Evolutionary conservation across 2,888 invertebrate genomes (phyloP), one percentile per base, ranked within the genome.

Genomic region (Epirrhoe tristata): DNA sequence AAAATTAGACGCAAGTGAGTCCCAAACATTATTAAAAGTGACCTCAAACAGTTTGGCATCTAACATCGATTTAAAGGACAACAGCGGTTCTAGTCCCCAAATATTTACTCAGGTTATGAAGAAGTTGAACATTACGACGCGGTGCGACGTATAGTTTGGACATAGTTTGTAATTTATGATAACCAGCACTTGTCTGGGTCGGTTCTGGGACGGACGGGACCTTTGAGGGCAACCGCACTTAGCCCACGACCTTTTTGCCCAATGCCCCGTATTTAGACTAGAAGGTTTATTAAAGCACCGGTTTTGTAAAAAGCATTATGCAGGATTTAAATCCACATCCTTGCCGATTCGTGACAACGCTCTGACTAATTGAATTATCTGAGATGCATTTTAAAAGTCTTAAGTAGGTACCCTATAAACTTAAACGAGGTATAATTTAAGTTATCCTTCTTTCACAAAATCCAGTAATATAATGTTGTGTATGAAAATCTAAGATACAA

Each of bases 191-290:
- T 24, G 39, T 17, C 57, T 48, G 48, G 46, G 63, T 63, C 53
- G 55, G 46, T 43, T 16, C 51, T 60, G 52, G 58, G 58, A 46
- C 32, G 52, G 57, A 56, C 39, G 50, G 53, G 52, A 53, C 58
- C 63, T 63, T 58, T 58, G 57, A 58, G 63, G 63, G 53, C 53
- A 12, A 58, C 63, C 63, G 63, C 63, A 58, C 53, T 63, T 63
- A 58, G 58, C 58, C 63, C 53, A 5, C 53, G 53, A 63, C 58
- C 63, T 54, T 63, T 63, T 57, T 63, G 52, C 63, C 57, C 43
- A 57, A 16, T 52, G 17, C 57, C 52, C 39, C 24, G 54, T 55
- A 61, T 58, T 58, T 50, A 34, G 16, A n/a, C n/a, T n/a, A 61
- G 51, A 24, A 24, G 24, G 1, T 36, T 17, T 55, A 24, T 12